Evolutionary conservation across 2,888 invertebrate genomes (phyloP), one percentile per base, ranked within the genome.

Genomic region (Scaeva pyrastri): DNA sequence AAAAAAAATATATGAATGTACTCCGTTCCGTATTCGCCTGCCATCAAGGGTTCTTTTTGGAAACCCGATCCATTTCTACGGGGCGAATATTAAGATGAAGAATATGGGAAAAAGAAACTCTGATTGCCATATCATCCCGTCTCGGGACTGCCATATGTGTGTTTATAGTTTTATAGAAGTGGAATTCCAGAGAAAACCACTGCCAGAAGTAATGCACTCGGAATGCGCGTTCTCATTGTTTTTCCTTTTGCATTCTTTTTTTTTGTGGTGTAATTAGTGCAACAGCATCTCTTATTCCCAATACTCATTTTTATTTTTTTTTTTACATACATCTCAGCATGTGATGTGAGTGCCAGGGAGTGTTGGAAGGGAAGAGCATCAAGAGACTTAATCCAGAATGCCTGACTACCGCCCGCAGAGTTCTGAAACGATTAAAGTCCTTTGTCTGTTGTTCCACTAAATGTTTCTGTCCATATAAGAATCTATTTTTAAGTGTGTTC

Each of bases 181-280:
- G 74, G 74, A 82, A 82, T 82, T 86, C 82, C 82, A 78, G 71
- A 71, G 82, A 86, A 86, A 60, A 82, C 82, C 82, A 82, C 82
- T 60, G 74, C 74, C 78, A 70, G 86, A 73, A 77, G 82, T 82
- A 86, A 74, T 82, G 66, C 77, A 72, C 62, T 82, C 70, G 74
- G 71, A 86, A 64, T 82, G 77, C 62, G 78, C 66, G 77, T 82
- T 74, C 74, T 60, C 58, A 86, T 74, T 81, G 74, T 79, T 43
- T 64, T 52, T 56, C 45, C 39, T 45, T 66, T 16, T 31, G 50
- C 50, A 43, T 48, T 55, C 23, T 41, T 45, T 74, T 26, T n/a
- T 36, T 19, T 48, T 82, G 82, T 66, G 74, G 86, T 77, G 70
- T 71, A 82, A 86, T 82, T 82, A 86, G 76, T 82, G 64, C 48